Evolutionary conservation across 37 sponge, comb jelly and placozoan species (phyloP), one percentile per base, ranked within the genome.

Genomic region (Beroe ovata): DNA sequence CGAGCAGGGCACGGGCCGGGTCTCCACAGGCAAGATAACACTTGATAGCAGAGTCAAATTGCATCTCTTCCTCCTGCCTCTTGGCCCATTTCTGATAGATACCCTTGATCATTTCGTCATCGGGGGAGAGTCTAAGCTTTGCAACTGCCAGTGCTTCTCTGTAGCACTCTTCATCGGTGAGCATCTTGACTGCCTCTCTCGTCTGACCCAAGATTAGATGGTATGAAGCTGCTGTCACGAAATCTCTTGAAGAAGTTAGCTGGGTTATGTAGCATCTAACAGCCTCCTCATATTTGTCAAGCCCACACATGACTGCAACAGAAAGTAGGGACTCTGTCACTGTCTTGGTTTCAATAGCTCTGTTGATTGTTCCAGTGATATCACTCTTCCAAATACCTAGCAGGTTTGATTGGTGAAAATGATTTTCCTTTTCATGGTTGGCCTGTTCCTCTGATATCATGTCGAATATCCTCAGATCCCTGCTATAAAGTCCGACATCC

Each of bases 31-130:
- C 84, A 22, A 77, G 54, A 25, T 77, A 42, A 77, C 84, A 77
- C 54, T 77, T 77, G 54, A 77, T 42, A 16, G 84, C 84, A 39
- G 54, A 42, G 84, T 77, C 84, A 77, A 77, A 42, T 54, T 77
- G 84, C 84, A 77, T 77, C 21, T 77, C 84, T 25, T 35, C 21
- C 28, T 77, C 84, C 54, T 77, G 84, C 28, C 33, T 37, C 20
- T 8, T 22, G 2, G 84, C 84, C 84, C 84, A 77, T 58, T 47
- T 39, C 59, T 23, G 14, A 58, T 77, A 77, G 4, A 77, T 39
- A 39, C 21, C 38, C 59, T 19, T 11, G 8, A 77, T 39, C 16
- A 22, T 2, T 18, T 11, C 58, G 33, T 77, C 58, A 0, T 39
- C 59, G 1, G 84, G 84, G 4, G 84, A 38, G 28, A 77, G 84